Conservation (phyloP, 1,140 invertebrate genomes). For the Lepidurus couesii region DNA sequence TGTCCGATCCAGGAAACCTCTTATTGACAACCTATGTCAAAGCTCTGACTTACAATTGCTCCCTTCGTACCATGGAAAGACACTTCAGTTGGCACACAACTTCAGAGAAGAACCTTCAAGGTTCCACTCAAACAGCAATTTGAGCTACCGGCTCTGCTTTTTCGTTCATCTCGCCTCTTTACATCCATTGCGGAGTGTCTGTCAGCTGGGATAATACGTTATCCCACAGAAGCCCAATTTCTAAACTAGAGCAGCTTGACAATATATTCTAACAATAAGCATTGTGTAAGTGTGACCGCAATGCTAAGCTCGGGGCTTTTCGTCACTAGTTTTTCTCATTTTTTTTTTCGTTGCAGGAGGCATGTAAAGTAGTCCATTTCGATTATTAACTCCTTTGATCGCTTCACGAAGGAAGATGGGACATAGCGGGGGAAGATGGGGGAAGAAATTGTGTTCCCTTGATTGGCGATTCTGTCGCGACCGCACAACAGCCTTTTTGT, state of each 20-base stretch:
- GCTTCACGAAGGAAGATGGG: slow-evolving; percentile 4
- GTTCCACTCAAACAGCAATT: background rate
- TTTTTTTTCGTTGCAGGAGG: background rate
- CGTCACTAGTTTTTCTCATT: background rate
- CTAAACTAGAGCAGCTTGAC: too few relatives aligned
- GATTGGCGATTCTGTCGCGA: slow-evolving; percentile 9
- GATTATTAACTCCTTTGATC: background rate
- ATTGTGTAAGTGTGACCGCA: background rate
- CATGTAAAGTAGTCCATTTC: background rate
- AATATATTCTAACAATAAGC: too few relatives aligned
- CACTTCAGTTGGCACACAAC: background rate
- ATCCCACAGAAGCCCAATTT: too few relatives aligned
- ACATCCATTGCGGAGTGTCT: too few relatives aligned
- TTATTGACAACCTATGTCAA: slow-evolving; percentile 7
- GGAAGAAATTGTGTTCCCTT: slow-evolving; percentile 3
- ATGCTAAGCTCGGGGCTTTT: background rate
- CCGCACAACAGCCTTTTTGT: background rate
- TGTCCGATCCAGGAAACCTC: background rate
- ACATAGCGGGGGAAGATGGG: background rate
- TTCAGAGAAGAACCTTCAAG: background rate
- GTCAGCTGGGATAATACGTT: too few relatives aligned
- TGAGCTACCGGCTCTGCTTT: background rate
- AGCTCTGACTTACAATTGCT: background rate
- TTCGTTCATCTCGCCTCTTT: background rate
- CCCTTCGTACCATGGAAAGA: background rate